Conservation (phyloP, 2,888 invertebrate species). For the Ectemnius cavifrons region DNA sequence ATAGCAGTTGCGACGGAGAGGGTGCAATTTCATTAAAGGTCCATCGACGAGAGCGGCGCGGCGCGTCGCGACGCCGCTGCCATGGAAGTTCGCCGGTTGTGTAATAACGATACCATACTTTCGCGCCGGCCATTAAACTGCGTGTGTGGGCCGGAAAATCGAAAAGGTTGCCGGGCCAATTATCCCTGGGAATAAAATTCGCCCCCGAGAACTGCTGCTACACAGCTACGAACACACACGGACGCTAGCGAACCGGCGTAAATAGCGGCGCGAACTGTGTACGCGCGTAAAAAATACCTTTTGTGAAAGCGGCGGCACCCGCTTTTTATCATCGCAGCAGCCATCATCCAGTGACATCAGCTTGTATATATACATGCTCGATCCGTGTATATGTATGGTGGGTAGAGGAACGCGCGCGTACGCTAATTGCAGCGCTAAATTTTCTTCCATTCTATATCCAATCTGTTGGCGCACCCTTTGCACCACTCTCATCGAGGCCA, state of each 20-base stretch:
- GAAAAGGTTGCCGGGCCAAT: not conserved
- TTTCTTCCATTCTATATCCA: constrained; percentile 4
- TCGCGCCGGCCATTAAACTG: no score
- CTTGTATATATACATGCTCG: no score
- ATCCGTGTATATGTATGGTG: not conserved
- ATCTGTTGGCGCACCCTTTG: not conserved
- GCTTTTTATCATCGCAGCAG: not conserved
- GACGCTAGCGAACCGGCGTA: no score
- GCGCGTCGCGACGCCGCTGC: no score
- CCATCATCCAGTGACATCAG: no score
- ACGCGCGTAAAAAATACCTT: constrained; percentile 8
- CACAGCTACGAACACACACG: not conserved
- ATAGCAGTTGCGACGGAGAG: no score
- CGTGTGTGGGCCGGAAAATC: constrained; percentile 4
- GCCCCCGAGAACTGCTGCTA: not conserved
- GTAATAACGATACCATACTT: constrained; percentile 14
- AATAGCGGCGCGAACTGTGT: constrained; percentile 9
- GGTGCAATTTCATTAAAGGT: no score
- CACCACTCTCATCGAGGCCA: no score
- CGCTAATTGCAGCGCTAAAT: not conserved
- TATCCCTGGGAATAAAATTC: constrained; percentile 13
- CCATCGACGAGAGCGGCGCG: not conserved
- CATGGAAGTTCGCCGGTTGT: not conserved
- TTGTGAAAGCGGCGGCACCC: not conserved
- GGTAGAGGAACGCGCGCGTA: not conserved